Base-by-base conservation (phyloP, 1,140 invertebrate genomes). In the Lucilia sericata region DNA sequence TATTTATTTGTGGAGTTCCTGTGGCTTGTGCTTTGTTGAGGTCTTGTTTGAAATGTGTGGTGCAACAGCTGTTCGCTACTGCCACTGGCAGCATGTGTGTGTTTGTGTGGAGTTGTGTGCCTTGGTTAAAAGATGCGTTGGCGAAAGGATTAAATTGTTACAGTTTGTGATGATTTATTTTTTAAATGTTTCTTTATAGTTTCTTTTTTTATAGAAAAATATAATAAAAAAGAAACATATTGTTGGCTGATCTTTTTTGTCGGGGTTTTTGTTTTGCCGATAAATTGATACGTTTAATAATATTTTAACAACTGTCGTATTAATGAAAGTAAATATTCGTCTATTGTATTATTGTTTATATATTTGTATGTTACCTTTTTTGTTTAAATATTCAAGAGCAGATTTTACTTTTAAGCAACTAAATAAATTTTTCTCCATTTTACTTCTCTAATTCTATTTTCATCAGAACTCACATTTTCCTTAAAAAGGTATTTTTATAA, bases 271-370 rank as follows among this genome's bases (percentile, higher is more conserved):
- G 10, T 42, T 78, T 49, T 78, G 25, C 47, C 25, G 19, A 17
- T 49, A 49, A 80, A 80, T 80, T 80, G 76, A 49, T 80, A 80
- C 76, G 25, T 80, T 80, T 49, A 80, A 80, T 21, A 49, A 49
- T 80, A 80, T 80, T 80, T 80, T 80, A 80, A 80, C 76, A 80
- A 80, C 76, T 80, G 76, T 80, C 76, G 76, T 80, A 80, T 80
- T 80, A 80, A 47, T n/a, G 36, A 80, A 51, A 70, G 21, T 70
- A 70, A 70, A 70, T n/a, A 8, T 70, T 19, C 65, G 19, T 70
- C 42, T 2, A 30, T 30, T 30, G 25, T 30, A 30, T 30, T 30
- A 30, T 30, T 30, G 1, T 30, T 30, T 30, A 30, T 30, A 30
- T 30, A 30, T 30, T 30, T 30, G 25, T 30, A 30, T 30, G 25